Evolutionary conservation across 1,140 invertebrate genomes (phyloP).

Genomic region (Drosophila lini): DNA sequence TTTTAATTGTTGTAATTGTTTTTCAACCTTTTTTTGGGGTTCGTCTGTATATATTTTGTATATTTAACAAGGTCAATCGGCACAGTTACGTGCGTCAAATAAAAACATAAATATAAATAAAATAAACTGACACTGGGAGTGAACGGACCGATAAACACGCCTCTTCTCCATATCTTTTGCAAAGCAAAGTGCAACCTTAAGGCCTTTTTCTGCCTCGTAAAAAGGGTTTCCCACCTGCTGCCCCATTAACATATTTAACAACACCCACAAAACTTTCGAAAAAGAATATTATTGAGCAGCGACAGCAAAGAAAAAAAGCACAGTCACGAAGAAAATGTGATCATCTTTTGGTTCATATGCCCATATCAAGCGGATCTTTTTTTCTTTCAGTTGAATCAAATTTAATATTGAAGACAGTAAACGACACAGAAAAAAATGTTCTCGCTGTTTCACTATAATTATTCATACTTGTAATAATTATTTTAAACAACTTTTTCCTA

Average conservation of each 20-base stretch:
- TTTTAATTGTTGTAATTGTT: background rate
- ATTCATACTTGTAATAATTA: background rate
- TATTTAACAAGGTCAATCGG: constrained; percentile 32
- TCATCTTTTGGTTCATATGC: constrained; percentile 1
- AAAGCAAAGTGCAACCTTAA: constrained; percentile 14
- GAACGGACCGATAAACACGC: background rate
- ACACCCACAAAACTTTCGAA: constrained; percentile 53
- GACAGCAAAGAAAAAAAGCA: background rate
- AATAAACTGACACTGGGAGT: constrained; percentile 15
- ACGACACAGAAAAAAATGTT: background rate
- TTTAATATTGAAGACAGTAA: background rate
- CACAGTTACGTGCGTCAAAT: constrained; percentile 48
- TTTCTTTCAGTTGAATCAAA: background rate
- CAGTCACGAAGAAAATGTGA: constrained; percentile 2
- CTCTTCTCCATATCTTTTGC: constrained; percentile 21
- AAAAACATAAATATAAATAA: constrained; percentile 26
- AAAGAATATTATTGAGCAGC: constrained; percentile 3
- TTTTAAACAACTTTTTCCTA: background rate
- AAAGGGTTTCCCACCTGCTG: constrained; percentile 24
- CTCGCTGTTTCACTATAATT: background rate
- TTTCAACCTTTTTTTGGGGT: background rate
- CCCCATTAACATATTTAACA: constrained; percentile 53
- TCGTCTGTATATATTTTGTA: constrained; percentile 1
- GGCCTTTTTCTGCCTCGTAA: too few species aligned
- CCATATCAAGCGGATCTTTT: background rate